Percentiles rank a stretch among this genome's conserved stretches.
These are phyloP conservation scores for Parapristionchus giblindavisi DNA, from an alignment of 2,888 invertebrate species.

Conservation along the genomic window DNA sequence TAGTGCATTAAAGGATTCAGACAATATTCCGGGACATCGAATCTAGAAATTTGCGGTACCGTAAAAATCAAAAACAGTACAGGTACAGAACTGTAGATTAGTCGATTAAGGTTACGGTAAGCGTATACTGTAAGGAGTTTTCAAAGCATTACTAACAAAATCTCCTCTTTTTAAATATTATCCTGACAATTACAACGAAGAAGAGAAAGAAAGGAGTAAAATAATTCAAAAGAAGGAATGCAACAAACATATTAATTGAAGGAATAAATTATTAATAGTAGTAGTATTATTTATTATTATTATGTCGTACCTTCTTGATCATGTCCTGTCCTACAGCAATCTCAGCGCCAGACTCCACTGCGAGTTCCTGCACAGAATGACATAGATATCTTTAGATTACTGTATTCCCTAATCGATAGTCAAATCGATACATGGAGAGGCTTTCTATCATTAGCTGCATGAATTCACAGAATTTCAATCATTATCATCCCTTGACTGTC, in stretches of 20 bases:
- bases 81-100: too few relatives aligned
- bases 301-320: conserved; percentile 63
- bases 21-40: neutral
- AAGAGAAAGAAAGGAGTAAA: neutral
- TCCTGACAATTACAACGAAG: neutral
- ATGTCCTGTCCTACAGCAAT: conserved; percentile 65
- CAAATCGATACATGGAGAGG: too few relatives aligned
- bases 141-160: too few relatives aligned
- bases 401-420: too few relatives aligned
- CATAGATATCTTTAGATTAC: neutral
- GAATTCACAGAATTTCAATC: too few relatives aligned
- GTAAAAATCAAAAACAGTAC: too few relatives aligned
- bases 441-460: too few relatives aligned
- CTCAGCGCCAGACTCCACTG: conserved; percentile 66
- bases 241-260: neutral
- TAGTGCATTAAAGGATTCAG: neutral
- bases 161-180: neutral
- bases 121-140: too few relatives aligned
- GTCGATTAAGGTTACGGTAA: too few relatives aligned
- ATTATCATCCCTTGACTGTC: too few relatives aligned
- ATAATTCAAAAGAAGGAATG: neutral
- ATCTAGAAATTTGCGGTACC: neutral
- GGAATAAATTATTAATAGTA: too few relatives aligned
- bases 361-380: conserved; percentile 49
- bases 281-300: neutral